Base-by-base conservation (phyloP, 1,140 invertebrate species). In the Zaprionus inermis region DNA sequence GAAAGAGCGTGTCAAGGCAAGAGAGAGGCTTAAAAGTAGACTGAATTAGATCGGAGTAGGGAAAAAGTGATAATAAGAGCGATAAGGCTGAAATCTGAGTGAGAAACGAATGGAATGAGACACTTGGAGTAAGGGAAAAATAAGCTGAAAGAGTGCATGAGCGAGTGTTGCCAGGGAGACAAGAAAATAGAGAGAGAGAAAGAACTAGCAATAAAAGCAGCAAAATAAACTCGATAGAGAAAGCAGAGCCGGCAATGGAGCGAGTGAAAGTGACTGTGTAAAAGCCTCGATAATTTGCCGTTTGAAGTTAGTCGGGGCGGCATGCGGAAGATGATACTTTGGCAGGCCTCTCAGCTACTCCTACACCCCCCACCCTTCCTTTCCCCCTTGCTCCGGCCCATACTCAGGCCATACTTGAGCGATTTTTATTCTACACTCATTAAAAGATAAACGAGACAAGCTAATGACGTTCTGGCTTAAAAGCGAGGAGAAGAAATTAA, bases 381-480 rank as follows among this genome's bases (percentile, higher is more conserved):
- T 1, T 6, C 7, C 5, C 1, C 1, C 12, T 14, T 18, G 10
- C 24, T 14, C 16, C 16, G 4, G 5, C 11, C 11, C 32, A 16
- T 4, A 16, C 22, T 11, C 22, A 22, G 28, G 30, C 55, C 24
- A 41, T 56, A 73, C 65, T 73, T 16, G n/a, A 73, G 41, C 57
- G 71, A 70, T 86, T 85, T 86, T 79, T 79, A 79, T 88, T 88
- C 89, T 80, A 80, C 83, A 89, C 84, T 89, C 84, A 89, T 89
- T 89, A 89, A 89, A 89, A 89, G 84, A 89, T 89, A 89, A 89
- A 83, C 80, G 84, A 78, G 84, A 88, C 84, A 89, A 84, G 84
- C 84, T 88, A 88, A 88, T 88, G 84, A 90, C 81, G 75, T 84
- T 84, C 57, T 61, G 74, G 80, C 79, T 75, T 79, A 85, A 86